Base-by-base conservation (phyloP, 2,888 invertebrate genomes). In the Scaptomyza reducta region DNA sequence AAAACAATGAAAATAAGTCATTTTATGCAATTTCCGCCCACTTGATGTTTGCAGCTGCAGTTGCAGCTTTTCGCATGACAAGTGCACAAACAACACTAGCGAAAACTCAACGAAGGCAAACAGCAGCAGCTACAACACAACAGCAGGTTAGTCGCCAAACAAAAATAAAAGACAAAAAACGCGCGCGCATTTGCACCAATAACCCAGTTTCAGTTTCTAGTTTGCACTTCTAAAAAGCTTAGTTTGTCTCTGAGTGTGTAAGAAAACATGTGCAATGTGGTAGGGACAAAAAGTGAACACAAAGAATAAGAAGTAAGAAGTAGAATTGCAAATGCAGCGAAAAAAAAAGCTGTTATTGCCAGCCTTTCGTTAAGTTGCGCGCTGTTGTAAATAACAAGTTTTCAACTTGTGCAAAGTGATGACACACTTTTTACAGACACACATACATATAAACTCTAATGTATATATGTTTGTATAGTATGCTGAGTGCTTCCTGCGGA, bases 201-300 rank as follows among this genome's bases (percentile, higher is more conserved):
- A 84, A 84, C 83, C 83, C 71, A 84, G 88, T 81, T 81, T 87
- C 85, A 64, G 79, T 87, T 88, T 88, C 83, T 88, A 85, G 83
- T 83, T 88, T 77, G 78, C 87, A 86, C 86, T 87, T 64, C 70
- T 55, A 74, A 87, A 65, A 65, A 70, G 47, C 58, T 65, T 45
- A 33, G 14, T 42, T 27, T 59, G 44, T 53, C 44, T 58, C 29
- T 60, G 18, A 54, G 45, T 44, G 53, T 45, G 53, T 47, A 44
- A 57, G 40, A 51, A 54, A 58, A 57, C 64, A 74, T 74, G 69
- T 58, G 71, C 64, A 63, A 54, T 49, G 55, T 78, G 56, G 35
- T 46, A 55, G 53, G 57, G 58, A 61, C 49, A 68, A 74, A 63
- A 57, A 65, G 46, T 33, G 51, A 63, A 61, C 45, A 63, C 55